Evolutionary conservation across 2,797 vertebrate genomes (phyloP), one percentile per base, ranked within the genome.

Genomic region (Percopsis omiscomaycus): DNA sequence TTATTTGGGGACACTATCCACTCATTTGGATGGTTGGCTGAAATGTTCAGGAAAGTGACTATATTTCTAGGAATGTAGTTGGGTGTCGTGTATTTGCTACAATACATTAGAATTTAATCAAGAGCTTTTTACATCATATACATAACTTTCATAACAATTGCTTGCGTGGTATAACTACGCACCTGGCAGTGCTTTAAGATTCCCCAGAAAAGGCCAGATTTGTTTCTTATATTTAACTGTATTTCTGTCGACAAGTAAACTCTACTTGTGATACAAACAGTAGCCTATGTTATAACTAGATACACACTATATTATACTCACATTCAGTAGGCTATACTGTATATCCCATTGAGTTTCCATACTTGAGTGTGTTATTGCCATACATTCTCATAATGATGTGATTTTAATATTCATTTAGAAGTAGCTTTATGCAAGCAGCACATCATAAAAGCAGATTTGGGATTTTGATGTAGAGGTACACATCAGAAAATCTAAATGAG

Each of bases 41-140:
- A 13, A 55, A 55, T 30, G 48, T 42, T 37, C 16, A 59, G 55
- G 32, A 57, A 57, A 57, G 15, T 16, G 46, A 9, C 14, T 57
- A 9, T 9, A 6, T 42, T 8, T 42, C 9, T 9, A 42, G 37
- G 37, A 42, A 42, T 42, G 37, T 42, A 9, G 9, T 42, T 42
- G 8, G 37, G 37, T 42, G 37, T 42, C 37, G 8, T 42, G 58
- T 71, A 77, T 69, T 50, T 61, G 66, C 83, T 85, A 88, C 73
- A 84, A 84, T 78, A 86, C 68, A 79, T 85, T 74, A 85, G 74
- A 51, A 61, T 86, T 80, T 84, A 74, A 84, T 70, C 84, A 75
- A 88, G 69, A 77, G 74, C 79, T 87, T 91, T 93, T 89, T 93
- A 93, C 92, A 94, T 85, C 90, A 93, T 92, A 79, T 92, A 93